Percentiles rank a stretch among this genome's conserved stretches.
Evolutionary conservation across 2,113 vertebrate species (phyloP).

Genomic region (Rhinolophus ferrumequinum): DNA sequence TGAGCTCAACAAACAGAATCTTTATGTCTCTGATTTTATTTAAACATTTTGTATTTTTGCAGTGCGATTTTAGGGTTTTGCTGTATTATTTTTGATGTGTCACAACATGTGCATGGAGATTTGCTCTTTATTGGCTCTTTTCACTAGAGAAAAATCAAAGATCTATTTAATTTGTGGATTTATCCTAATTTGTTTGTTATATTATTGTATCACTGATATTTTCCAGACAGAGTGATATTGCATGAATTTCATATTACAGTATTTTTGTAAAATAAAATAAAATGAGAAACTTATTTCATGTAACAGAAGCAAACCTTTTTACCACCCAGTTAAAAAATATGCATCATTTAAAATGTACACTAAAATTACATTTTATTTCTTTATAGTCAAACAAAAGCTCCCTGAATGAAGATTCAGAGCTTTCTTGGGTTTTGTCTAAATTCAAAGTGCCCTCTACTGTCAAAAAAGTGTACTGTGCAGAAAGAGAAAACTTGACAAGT

Average conservation of each 20-base stretch:
- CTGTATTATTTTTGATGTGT: not conserved
- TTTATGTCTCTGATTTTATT: conserved; percentile 42
- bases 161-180: conserved; percentile 26
- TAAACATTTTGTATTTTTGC: conserved; percentile 36
- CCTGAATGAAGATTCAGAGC: conserved; percentile 79
- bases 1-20: not conserved
- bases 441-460: conserved; percentile 91
- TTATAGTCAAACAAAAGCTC: conserved; percentile 86
- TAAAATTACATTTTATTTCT: conserved; percentile 75
- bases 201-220: not conserved
- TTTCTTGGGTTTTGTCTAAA: conserved; percentile 85
- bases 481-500: not conserved
- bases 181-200: conserved; percentile 42
- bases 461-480: conserved; percentile 79
- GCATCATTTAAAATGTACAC: conserved; percentile 50
- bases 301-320: conserved; percentile 42
- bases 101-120: not conserved
- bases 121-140: conserved; percentile 30
- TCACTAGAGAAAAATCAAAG: conserved; percentile 40
- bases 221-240: conserved; percentile 19
- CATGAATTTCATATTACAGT: not conserved
- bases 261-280: conserved; percentile 51
- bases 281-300: conserved; percentile 1
- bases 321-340: not conserved
- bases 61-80: conserved; percentile 2